Evolutionary conservation across 2,797 vertebrate genomes (phyloP).

Genomic region (Diglossa cyanea): DNA sequence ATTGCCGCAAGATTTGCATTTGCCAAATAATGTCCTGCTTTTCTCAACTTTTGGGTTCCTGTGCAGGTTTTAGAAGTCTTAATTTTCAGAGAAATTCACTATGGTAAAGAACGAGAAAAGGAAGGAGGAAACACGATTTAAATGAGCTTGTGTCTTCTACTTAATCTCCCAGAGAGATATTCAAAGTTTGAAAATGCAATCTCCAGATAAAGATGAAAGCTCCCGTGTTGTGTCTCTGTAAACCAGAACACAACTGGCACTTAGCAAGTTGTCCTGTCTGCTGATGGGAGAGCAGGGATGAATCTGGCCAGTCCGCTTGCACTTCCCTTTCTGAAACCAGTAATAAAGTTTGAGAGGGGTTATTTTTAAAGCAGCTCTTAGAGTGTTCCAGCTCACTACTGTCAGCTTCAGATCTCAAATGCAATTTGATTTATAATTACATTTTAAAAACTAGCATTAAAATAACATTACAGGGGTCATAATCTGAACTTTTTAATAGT

Average conservation of each 20-base stretch:
- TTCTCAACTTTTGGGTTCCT: not conserved
- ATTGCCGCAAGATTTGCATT: not conserved
- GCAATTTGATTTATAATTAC: slow-evolving; percentile 81
- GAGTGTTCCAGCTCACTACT: slow-evolving; percentile 67
- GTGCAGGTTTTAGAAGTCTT: not conserved
- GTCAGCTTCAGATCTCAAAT: slow-evolving; percentile 70
- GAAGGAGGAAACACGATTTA: not conserved
- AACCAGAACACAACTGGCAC: not conserved
- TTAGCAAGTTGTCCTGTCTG: not conserved
- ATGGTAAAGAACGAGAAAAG: not conserved
- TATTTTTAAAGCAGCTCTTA: slow-evolving; percentile 73
- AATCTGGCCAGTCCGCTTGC: slow-evolving; percentile 24
- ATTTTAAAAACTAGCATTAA: slow-evolving; percentile 77
- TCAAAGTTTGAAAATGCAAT: not conserved
- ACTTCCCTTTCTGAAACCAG: slow-evolving; percentile 52
- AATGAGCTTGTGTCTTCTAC: not conserved
- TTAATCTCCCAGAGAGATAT: not conserved
- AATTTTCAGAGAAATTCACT: not conserved
- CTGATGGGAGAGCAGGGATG: not conserved
- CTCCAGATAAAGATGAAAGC: not conserved
- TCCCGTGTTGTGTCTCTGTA: not conserved
- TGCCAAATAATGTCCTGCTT: not conserved
- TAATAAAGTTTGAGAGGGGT: slow-evolving; percentile 72
- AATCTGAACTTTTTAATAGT: slow-evolving; percentile 66
- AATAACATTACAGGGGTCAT: slow-evolving; percentile 73